A percentile compares a stretch with the other conserved stretches of the same genome.
These are phyloP conservation scores for Standfussiana lucernea DNA, from an alignment of 2,888 invertebrate species.

Conservation along the genomic window DNA sequence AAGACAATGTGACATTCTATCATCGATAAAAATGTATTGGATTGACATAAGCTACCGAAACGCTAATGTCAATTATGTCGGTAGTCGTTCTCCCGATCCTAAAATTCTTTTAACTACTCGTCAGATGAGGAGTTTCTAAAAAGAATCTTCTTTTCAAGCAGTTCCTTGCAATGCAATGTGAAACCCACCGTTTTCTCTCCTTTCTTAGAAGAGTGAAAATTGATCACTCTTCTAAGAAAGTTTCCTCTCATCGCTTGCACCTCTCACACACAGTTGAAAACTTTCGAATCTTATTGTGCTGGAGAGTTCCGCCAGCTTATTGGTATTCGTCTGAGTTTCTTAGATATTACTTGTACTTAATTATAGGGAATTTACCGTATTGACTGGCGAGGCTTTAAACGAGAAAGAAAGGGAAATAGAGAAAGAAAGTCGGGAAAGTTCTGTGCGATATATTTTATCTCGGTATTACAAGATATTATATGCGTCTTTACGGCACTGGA, in stretches of 20 bases:
- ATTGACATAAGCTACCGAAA: neutral
- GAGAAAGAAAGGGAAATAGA: neutral
- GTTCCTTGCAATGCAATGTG: neutral
- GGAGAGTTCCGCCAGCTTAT: constrained; percentile 68
- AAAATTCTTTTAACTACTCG: neutral
- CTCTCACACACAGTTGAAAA: constrained; percentile 64
- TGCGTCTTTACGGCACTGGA: neutral
- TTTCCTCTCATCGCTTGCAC: constrained; percentile 44
- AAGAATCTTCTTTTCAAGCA: neutral
- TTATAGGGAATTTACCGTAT: constrained; percentile 55
- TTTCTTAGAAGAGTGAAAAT: no score
- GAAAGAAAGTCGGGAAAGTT: constrained; percentile 3
- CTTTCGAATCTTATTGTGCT: constrained; percentile 77
- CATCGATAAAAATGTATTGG: no score
- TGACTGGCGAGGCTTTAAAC: constrained; percentile 21
- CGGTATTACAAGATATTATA: neutral
- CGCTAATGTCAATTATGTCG: neutral
- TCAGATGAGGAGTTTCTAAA: neutral
- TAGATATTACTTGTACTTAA: constrained; percentile 62
- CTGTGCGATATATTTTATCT: neutral
- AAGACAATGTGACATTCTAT: no score
- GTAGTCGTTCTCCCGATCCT: neutral
- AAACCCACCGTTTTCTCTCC: no score
- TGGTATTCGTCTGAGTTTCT: constrained; percentile 71
- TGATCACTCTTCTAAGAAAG: neutral